A percentile compares a stretch with the other conserved stretches of the same genome.
phyloP scores from a whole-genome alignment of 2,888 invertebrate species.

The Crossocerus cetratus region DNA sequence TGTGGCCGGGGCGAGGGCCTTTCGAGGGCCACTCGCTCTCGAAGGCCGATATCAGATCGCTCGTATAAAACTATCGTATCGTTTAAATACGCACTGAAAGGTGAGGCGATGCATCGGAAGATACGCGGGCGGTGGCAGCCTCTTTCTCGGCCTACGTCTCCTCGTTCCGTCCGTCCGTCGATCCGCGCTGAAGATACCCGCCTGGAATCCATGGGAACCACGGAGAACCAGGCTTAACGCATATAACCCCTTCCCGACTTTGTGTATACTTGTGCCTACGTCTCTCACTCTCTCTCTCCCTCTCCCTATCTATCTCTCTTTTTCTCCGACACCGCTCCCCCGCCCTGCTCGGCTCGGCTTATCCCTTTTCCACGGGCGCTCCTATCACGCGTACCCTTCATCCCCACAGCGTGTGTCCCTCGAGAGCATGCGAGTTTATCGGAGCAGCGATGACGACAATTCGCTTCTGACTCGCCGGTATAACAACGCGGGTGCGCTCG shows the following conservation, averaged over 20 bases:
- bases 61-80: constrained; percentile 77
- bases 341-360: background rate
- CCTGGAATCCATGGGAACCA: constrained; percentile 77
- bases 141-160: constrained; percentile 47
- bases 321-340: constrained; percentile 7
- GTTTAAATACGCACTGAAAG: constrained; percentile 78
- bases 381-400: background rate
- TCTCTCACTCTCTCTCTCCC: background rate
- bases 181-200: constrained; percentile 75
- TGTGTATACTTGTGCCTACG: background rate
- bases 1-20: constrained; percentile 32
- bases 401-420: too few species aligned
- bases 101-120: constrained; percentile 77
- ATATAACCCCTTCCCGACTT: constrained; percentile 62
- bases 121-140: constrained; percentile 76
- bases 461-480: too few species aligned
- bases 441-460: too few species aligned
- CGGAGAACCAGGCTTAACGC: constrained; percentile 72
- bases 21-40: constrained; percentile 66
- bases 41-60: constrained; percentile 75
- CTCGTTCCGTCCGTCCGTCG: constrained; percentile 69
- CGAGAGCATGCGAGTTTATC: too few species aligned
- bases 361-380: background rate
- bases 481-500: too few species aligned
- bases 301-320: constrained; percentile 34